Base-by-base conservation (phyloP, 2,888 invertebrate species). In the Melikaiella ostensackeni region DNA sequence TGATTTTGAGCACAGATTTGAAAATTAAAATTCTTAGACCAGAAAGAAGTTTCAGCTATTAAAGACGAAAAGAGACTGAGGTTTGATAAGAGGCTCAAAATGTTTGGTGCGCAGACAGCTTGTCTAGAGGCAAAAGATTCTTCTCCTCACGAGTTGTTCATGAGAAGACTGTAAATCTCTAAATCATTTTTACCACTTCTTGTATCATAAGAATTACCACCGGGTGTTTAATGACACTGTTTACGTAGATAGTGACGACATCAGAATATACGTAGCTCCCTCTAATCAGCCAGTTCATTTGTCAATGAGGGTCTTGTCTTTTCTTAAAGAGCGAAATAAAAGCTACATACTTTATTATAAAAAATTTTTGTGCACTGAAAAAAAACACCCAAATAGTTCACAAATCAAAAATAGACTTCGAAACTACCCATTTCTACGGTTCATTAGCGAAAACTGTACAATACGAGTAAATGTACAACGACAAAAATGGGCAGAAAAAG, bases 141-240 rank as follows among this genome's bases (percentile, higher is more conserved):
- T 30, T 27, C 24, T 57, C 13, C 24, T 46, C 66, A 46, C 13
- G 50, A 70, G 13, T 19, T 6, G 19, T n/a, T 70, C n/a, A 70
- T 24, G n/a, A 33, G 50, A 50, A 50, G 70, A 50, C n/a, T 70
- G 70, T 50, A 70, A 70, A 70, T 70, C 70, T 70, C 50, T 70
- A 70, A 70, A 70, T 70, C 70, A 70, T 50, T 50, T 16, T 27
- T 27, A 27, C 27, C 11, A 50, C 66, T 50, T 46, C n/a, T 42
- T 46, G 19, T 70, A 46, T 70, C 66, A 42, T 21, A 8, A 24
- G 46, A 66, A 46, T 66, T 66, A 46, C 46, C 46, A 27, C 66
- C 66, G 46, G 66, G 24, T 66, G 27, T 46, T 66, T 66, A 66
- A 66, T 46, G 46, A 8, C 46, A 16, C 46, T 66, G 46, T 66